Base-by-base conservation (phyloP, 92 coral and sea anemone species). In the Zoanthus gigantus region DNA sequence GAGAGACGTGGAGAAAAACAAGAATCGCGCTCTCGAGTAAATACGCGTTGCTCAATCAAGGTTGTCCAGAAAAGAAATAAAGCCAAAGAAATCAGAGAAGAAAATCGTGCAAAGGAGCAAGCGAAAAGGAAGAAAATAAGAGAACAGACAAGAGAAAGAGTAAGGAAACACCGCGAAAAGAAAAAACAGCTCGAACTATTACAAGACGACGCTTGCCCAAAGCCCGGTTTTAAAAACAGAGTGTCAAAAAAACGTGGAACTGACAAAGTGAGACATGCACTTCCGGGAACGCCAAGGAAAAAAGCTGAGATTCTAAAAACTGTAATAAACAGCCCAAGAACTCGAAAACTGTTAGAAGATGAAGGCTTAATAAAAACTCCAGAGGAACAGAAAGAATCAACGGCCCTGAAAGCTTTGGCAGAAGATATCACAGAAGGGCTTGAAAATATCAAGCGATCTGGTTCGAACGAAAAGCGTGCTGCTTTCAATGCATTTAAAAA, bases 91-190 rank as follows among this genome's bases (percentile, higher is more conserved):
- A 17, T 12, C 18, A 77, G 65, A 77, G 82, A 48, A 28, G 14
- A 14, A 17, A 28, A n/a, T 16, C 65, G 82, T 16, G 44, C 67
- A 1, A 11, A 48, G 12, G 82, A 50, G 3, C 82, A 9, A 4
- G 66, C 16, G 11, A 77, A 15, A 52, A 76, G 61, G 34, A 10
- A 52, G 53, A 77, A 77, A 28, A 9, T 1, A 77, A 77, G 82
- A 77, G 82, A 50, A 9, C 65, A 48, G 65, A 77, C 66, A 48
- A 47, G 82, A 48, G 82, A 77, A 77, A 17, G 37, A 77, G 82
- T 77, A 7, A 77, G 82, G 52, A 77, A 7, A 14, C 9, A 77
- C 53, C 66, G 66, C 53, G 44, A 48, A 48, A 77, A 77, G 65
- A 47, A 77, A 77, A 18, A 52, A 16, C 61, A 76, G 31, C 9